Evolutionary conservation across 2,888 invertebrate species (phyloP), one percentile per base, ranked within the genome.

Genomic region (Heteromyza rotundicornis): DNA sequence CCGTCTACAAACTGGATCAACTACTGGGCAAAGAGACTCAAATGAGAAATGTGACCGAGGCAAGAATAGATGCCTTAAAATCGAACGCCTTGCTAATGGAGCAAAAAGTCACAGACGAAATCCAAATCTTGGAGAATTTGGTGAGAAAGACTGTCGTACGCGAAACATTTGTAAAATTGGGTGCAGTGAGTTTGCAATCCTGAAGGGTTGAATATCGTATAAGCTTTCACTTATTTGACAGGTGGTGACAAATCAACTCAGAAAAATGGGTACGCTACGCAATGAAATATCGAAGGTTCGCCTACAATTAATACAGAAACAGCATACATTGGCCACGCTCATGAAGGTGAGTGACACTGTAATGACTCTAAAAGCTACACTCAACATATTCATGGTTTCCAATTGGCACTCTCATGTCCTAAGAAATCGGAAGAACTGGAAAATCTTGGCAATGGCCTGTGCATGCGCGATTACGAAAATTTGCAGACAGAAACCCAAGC

Each of bases 401-500:
- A 16, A 0, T 36, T n/a, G 35, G 19, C 17, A 55, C 3, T 2
- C 36, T 19, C 12, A 35, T 35, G 14, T 35, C n/a, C n/a, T 7
- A 23, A 82, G 81, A 71, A 70, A 74, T 69, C 76, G 0, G 53
- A 17, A 0, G 64, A 70, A 20, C 64, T 80, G 8, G 78, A 82
- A 56, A 69, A 75, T 44, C 69, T 82, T 2, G 76, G 76, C 16
- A 72, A 78, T 24, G 74, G 74, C 0, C 58, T 82, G 2, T 66
- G 59, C 14, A 73, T 81, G 67, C 64, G 59, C 1, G 76, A 78
- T 53, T 82, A 73, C 56, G 75, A 77, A 3, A 62, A 65, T 32
- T 59, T 80, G 1, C 75, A 80, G 52, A 79, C 78, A 1, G 76
- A 81, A 63, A 73, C 73, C 1, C 66, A 72, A 17, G 68, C 71